Conservation (phyloP, 92 coral and sea anemone genomes). For the Porites divaricata region DNA sequence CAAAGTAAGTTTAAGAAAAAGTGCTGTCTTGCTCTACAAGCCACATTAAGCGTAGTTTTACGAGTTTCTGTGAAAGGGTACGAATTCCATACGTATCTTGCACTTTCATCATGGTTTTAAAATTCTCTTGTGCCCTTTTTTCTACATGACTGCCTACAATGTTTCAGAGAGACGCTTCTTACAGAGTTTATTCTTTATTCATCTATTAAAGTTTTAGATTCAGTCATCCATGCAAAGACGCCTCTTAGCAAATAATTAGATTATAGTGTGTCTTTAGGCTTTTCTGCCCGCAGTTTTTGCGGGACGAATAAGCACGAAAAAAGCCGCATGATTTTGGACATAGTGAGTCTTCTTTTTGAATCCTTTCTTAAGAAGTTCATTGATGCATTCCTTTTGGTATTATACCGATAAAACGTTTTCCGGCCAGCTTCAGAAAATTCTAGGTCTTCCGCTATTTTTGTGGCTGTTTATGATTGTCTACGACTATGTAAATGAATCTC, state of each 20-base stretch:
- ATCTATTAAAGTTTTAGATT: neutral
- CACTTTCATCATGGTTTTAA: neutral
- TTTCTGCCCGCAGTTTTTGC: too few species aligned
- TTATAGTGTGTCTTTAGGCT: neutral
- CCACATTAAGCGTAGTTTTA: neutral
- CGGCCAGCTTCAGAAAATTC: neutral
- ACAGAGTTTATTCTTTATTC: neutral
- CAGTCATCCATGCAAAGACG: neutral
- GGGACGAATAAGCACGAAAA: too few species aligned
- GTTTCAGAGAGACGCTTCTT: neutral
- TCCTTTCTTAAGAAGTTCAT: neutral
- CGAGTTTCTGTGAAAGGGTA: neutral
- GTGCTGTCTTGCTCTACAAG: neutral
- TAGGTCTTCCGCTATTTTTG: neutral
- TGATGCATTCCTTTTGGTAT: too few species aligned
- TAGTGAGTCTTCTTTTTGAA: neutral
- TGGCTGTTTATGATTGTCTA: neutral
- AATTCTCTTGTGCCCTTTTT: neutral
- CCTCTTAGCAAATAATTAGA: neutral
- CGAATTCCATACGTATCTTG: neutral
- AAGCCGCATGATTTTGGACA: too few species aligned
- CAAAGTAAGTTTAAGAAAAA: neutral
- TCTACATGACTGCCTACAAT: slow-evolving; percentile 1
- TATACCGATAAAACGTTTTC: neutral
- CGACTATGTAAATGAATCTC: neutral